These are phyloP conservation scores for Torymus auratus DNA, from an alignment of 2,888 invertebrate species.

Conservation along the genomic window DNA sequence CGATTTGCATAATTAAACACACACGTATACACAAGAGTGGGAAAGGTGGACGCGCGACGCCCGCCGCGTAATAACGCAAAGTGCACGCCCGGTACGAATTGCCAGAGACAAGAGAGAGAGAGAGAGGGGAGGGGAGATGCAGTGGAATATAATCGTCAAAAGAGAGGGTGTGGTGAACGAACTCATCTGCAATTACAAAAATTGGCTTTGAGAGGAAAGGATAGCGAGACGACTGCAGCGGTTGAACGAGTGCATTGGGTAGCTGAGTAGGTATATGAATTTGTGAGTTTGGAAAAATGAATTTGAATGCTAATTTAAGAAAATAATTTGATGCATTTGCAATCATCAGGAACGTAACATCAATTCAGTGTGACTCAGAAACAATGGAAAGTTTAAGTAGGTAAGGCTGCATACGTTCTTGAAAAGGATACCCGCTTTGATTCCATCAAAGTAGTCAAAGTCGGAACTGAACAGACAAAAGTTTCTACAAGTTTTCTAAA, in stretches of 20 bases:
- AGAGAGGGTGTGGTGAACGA: neutral
- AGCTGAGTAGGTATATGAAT: neutral
- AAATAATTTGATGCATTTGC: too few relatives aligned
- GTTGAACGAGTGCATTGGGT: neutral
- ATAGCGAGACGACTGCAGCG: neutral
- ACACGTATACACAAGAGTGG: neutral
- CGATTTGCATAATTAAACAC: conserved; percentile 55
- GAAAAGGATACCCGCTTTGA: too few relatives aligned
- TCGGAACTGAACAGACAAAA: too few relatives aligned
- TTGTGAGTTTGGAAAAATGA: too few relatives aligned
- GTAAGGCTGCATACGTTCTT: too few relatives aligned
- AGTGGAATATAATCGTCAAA: neutral
- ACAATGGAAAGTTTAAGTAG: too few relatives aligned
- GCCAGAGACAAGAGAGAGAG: neutral
- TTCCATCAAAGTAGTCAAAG: too few relatives aligned
- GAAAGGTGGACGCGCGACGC: conserved; percentile 12
- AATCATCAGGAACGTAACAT: too few relatives aligned
- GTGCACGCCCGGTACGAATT: conserved; percentile 25
- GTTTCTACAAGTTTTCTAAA: too few relatives aligned
- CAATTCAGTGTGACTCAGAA: too few relatives aligned
- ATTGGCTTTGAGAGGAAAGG: conserved; percentile 20
- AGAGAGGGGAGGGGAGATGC: conserved; percentile 18
- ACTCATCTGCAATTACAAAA: conserved; percentile 39
- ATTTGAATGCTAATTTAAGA: too few relatives aligned
- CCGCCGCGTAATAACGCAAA: conserved; percentile 45